Evolutionary conservation across 1,140 invertebrate genomes (phyloP).

Genomic region (Pseudomyrmex flavicornis): DNA sequence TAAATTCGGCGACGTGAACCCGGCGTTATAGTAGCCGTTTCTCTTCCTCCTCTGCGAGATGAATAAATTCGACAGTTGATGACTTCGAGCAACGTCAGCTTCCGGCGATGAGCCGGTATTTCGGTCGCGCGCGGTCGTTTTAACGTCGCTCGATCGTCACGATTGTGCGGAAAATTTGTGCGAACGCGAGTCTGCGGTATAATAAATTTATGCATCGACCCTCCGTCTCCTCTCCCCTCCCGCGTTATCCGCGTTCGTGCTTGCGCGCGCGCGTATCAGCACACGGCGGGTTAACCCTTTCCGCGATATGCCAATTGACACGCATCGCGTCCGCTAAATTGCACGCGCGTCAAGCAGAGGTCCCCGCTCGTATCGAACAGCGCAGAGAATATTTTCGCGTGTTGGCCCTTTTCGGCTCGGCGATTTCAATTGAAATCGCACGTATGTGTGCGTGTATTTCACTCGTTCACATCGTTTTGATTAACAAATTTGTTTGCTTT

Average conservation of each 20-base stretch:
- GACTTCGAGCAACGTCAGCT: conserved; percentile 44
- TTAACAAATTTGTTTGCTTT: not conserved
- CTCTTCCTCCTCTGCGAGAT: conserved; percentile 2
- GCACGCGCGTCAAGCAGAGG: not conserved
- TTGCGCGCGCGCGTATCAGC: not conserved
- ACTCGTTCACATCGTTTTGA: not conserved
- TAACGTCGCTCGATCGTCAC: conserved; percentile 40
- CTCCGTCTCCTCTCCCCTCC: not conserved
- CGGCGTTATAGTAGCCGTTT: not conserved
- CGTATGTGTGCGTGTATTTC: not conserved
- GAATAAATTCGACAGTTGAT: conserved; percentile 46
- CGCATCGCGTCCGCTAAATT: not conserved
- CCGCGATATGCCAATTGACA: not conserved
- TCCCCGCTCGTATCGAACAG: not conserved
- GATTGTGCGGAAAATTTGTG: conserved; percentile 34
- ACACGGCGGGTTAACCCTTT: not conserved
- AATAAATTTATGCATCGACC: conserved; percentile 35
- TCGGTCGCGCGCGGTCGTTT: conserved; percentile 16
- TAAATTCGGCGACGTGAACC: not conserved
- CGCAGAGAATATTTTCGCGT: not conserved
- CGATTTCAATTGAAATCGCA: conserved; percentile 10
- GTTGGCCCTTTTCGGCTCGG: not conserved
- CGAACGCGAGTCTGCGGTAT: not conserved
- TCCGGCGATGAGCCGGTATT: conserved; percentile 27
- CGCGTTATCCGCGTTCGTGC: not conserved